Evolutionary conservation across 1,140 invertebrate species (phyloP).

Genomic region (Eumeta japonica): DNA sequence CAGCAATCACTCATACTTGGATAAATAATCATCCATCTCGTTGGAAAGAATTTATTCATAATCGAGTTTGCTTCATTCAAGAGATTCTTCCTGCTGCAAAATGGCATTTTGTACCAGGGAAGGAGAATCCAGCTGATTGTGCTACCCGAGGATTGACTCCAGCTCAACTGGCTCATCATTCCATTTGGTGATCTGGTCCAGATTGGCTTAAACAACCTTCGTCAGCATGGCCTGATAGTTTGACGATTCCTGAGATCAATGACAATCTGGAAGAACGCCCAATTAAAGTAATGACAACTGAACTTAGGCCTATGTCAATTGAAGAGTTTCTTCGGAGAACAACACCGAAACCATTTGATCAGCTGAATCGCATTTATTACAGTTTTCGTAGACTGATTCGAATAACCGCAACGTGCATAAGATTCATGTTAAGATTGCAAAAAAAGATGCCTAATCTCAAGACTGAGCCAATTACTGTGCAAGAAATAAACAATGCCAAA

Average conservation of each 20-base stretch:
- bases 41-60: constrained; percentile 19
- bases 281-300: constrained; percentile 1
- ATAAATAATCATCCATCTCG: constrained; percentile 17
- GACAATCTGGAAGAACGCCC: not conserved
- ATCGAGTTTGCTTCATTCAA: constrained; percentile 29
- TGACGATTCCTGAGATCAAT: not conserved
- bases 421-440: not conserved
- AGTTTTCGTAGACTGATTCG: not conserved
- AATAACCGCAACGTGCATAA: constrained; percentile 1
- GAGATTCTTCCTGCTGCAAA: constrained; percentile 7
- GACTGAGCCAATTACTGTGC: not conserved
- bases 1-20: constrained; percentile 28
- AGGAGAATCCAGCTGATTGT: constrained; percentile 31
- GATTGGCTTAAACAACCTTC: constrained; percentile 6
- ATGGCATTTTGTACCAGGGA: constrained; percentile 25
- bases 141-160: constrained; percentile 23
- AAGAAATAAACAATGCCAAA: constrained; percentile 11
- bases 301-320: not conserved
- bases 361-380: not conserved
- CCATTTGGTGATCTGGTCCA: constrained; percentile 37
- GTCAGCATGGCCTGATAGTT: too few relatives aligned
- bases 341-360: constrained; percentile 1
- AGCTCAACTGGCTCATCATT: constrained; percentile 13
- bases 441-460: not conserved
- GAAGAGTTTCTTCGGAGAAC: not conserved